Evolutionary conservation across 2,113 vertebrate species (phyloP).

Genomic region (Misgurnus mizolepis): DNA sequence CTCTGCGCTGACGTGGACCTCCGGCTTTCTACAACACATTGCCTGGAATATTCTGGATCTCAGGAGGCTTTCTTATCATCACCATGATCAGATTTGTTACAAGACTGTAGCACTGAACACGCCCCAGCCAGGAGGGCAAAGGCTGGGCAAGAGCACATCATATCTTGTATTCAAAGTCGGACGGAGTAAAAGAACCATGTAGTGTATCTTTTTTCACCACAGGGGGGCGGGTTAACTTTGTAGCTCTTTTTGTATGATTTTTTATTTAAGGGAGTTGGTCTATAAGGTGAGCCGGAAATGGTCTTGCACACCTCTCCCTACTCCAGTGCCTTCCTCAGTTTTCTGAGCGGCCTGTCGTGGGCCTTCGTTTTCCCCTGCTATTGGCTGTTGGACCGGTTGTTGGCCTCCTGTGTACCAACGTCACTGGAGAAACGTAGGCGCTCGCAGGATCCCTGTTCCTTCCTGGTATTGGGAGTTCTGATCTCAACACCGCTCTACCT

Average conservation of each 20-base stretch:
- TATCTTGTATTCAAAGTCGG: background rate
- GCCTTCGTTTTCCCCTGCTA: conserved; percentile 95
- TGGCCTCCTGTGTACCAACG: conserved; percentile 88
- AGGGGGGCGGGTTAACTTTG: conserved; percentile 52
- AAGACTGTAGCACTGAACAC: conserved; percentile 43
- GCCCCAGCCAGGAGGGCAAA: conserved; percentile 47
- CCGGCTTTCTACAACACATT: conserved; percentile 19
- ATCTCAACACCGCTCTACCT: conserved; percentile 89
- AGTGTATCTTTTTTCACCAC: conserved; percentile 46
- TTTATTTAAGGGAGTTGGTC: conserved; percentile 24
- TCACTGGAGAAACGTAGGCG: conserved; percentile 89
- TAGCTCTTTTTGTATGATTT: conserved; percentile 50
- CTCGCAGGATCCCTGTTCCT: conserved; percentile 89
- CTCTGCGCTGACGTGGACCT: conserved; percentile 47
- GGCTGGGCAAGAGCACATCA: background rate
- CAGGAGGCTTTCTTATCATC: conserved; percentile 34
- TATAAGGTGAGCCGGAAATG: conserved; percentile 80
- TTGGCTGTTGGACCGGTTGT: conserved; percentile 90
- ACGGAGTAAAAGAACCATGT: conserved; percentile 56
- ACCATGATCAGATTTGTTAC: conserved; percentile 60
- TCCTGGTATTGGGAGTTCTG: conserved; percentile 84
- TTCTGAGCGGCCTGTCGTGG: conserved; percentile 92
- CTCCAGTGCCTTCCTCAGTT: conserved; percentile 90
- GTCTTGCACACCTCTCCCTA: conserved; percentile 94
- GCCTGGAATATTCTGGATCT: conserved; percentile 41